Evolutionary conservation across 2,888 invertebrate genomes (phyloP), one percentile per base, ranked within the genome.

Genomic region (Philopedon plagiatum): DNA sequence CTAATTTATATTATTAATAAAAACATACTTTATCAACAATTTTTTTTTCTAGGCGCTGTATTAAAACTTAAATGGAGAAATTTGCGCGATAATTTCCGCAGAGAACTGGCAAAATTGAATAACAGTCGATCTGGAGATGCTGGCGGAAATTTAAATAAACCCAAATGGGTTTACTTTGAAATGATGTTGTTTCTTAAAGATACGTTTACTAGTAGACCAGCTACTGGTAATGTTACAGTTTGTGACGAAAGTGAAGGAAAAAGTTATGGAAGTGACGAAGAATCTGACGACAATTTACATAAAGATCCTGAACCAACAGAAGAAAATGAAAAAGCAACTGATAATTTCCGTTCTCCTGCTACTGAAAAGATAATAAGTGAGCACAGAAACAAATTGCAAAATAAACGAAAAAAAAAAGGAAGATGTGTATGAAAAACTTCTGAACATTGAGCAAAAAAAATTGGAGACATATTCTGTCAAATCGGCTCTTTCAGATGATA

Each of bases 351-450:
- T 11, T 15, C 44, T 44, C 15, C 44, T 44, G 15, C 15, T 15
- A 44, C 1, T 44, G 15, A 44, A 3, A 44, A 44, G 15, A 15
- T 13, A 15, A n/a, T 15, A 15, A 11, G 2, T 1, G 15, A 44
- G 8, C 15, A 44, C 44, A 44, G 44, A 44, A 44, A 44, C 44
- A 44, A 15, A 39, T 9, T 39, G 39, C 44, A 44, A 44, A 19
- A 19, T 2, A 9, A 44, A 44, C 8, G 44, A 9, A 15, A 3
- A 21, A 5, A 49, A 49, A 21, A 9, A 49, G 23, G n/a, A n/a
- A n/a, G 8, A 21, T 49, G 13, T 49, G 4, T 49, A 49, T 23
- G n/a, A 49, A 2, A 2, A n/a, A n/a, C 49, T 49, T 21, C 9
- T 49, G 19, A 21, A 19, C n/a, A 21, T 21, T 11, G 49, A 49